Evolutionary conservation across 2,888 invertebrate genomes (phyloP).

Genomic region (Stratiomys singularior): DNA sequence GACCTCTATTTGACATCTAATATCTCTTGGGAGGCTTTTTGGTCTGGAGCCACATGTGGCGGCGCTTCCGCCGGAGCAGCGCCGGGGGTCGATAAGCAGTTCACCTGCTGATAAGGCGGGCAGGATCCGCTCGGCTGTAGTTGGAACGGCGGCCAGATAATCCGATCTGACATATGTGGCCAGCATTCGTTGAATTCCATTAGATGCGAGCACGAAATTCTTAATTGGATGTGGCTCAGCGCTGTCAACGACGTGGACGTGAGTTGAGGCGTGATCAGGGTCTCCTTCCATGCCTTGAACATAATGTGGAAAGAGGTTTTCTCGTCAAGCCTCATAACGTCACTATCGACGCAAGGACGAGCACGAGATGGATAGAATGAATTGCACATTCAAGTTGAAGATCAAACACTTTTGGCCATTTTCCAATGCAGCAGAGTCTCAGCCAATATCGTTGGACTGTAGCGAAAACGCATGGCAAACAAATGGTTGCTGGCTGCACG

Average conservation of each 20-base stretch:
- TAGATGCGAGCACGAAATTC: too few relatives aligned
- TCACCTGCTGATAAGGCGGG: conserved; percentile 18
- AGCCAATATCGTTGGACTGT: not conserved
- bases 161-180: not conserved
- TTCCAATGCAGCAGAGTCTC: not conserved
- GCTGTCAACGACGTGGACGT: not conserved
- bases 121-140: not conserved
- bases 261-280: not conserved
- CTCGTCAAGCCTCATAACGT: not conserved
- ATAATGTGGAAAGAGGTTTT: not conserved
- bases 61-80: not conserved
- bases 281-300: not conserved
- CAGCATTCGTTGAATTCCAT: not conserved
- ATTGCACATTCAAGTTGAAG: not conserved
- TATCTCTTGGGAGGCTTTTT: not conserved
- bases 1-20: conserved; percentile 66
- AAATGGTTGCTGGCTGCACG: too few relatives aligned
- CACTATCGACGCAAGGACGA: not conserved
- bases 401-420: not conserved
- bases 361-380: not conserved
- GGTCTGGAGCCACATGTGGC: not conserved
- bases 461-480: not conserved
- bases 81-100: not conserved
- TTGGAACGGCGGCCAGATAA: not conserved
- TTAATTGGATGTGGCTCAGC: too few relatives aligned